phyloP scores from a whole-genome alignment of 2,888 invertebrate genomes.

The Ormyrus rosae region DNA sequence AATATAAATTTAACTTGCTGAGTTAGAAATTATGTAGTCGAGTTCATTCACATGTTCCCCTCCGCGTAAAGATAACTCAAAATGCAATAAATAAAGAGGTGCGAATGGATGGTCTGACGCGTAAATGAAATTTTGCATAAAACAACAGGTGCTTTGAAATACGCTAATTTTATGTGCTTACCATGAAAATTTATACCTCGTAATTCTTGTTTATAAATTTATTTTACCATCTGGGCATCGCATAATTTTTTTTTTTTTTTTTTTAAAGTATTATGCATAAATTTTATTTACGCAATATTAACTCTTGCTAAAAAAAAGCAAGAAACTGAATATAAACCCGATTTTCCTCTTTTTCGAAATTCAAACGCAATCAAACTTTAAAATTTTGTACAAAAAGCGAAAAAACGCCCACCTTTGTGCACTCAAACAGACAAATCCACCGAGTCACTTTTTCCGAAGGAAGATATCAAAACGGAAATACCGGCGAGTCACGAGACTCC shows the following conservation, averaged over 20 bases:
- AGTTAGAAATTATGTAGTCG: no score
- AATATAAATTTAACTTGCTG: no score
- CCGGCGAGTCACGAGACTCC: constrained; percentile 7
- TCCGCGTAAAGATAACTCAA: neutral
- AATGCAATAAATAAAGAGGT: neutral
- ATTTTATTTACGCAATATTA: no score
- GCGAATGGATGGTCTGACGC: neutral
- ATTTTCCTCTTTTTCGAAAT: no score
- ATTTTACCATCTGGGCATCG: no score
- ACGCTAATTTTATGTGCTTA: neutral
- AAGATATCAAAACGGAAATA: constrained; percentile 30
- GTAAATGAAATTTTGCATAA: neutral
- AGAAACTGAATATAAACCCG: no score
- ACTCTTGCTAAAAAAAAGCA: no score
- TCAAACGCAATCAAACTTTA: no score
- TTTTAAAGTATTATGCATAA: no score
- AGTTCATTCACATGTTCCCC: no score
- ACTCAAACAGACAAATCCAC: constrained; percentile 17
- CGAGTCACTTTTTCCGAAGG: constrained; percentile 5
- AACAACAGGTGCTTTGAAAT: neutral
- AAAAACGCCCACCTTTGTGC: constrained; percentile 1
- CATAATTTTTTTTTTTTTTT: no score
- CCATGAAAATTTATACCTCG: neutral
- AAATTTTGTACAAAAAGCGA: no score
- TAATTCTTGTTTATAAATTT: neutral